Conservation (phyloP, 92 coral and sea anemone species). For the Palythoa grandiflora region DNA sequence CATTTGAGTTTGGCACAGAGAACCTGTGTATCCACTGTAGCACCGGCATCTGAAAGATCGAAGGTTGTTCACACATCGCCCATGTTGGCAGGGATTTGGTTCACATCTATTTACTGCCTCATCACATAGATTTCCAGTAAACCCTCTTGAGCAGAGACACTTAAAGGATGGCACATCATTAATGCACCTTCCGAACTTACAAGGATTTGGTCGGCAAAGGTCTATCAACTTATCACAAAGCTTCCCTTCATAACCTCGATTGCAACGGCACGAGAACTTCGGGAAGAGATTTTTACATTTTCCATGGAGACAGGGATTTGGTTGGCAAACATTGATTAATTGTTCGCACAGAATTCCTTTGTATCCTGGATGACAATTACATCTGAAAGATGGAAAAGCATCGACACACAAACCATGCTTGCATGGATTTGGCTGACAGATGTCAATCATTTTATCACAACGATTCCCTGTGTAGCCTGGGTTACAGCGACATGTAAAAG, state of each 20-base stretch:
- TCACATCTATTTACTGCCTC: conserved; percentile 60
- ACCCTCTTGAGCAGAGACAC: conserved; percentile 76
- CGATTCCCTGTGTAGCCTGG: conserved; percentile 72
- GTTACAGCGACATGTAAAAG: conserved; percentile 75
- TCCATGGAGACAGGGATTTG: conserved; percentile 79
- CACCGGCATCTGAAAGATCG: conserved; percentile 68
- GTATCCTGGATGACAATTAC: conserved; percentile 79
- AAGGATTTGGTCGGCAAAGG: conserved; percentile 78
- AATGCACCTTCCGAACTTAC: conserved; percentile 80
- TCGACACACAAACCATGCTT: conserved; percentile 71
- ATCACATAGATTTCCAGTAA: conserved; percentile 71
- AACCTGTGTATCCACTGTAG: conserved; percentile 57
- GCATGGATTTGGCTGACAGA: conserved; percentile 82
- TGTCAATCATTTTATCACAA: conserved; percentile 67
- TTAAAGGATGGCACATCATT: conserved; percentile 61
- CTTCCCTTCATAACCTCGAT: conserved; percentile 74
- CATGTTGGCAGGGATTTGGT: conserved; percentile 80
- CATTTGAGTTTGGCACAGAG: conserved; percentile 36
- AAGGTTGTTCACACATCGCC: conserved; percentile 58
- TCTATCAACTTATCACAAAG: conserved; percentile 71
- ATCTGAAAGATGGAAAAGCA: conserved; percentile 51
- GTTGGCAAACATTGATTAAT: conserved; percentile 63
- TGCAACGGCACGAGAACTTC: conserved; percentile 73
- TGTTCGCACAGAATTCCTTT: conserved; percentile 68
- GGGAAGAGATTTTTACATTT: conserved; percentile 58